A percentile compares a stretch with the other conserved stretches of the same genome.
phyloP scores from a whole-genome alignment of 2,113 vertebrate species.

The Erpornis zantholeuca region DNA sequence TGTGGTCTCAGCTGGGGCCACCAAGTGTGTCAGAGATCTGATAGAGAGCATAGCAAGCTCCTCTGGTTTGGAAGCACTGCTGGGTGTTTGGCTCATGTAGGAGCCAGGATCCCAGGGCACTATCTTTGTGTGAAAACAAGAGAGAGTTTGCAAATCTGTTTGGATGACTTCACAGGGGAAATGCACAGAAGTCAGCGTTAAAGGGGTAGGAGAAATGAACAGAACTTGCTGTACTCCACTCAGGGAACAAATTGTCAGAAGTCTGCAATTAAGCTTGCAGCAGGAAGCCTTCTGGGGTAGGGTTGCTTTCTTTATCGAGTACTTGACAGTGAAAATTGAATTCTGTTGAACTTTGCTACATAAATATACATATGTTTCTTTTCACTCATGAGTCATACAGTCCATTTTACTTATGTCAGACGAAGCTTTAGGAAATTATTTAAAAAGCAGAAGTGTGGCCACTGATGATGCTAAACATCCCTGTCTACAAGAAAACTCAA shows the following conservation, averaged over 20 bases:
- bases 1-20: not conserved
- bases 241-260: not conserved
- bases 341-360: not conserved
- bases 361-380: not conserved
- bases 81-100: not conserved
- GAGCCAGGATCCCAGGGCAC: not conserved
- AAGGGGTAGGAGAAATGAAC: not conserved
- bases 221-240: not conserved
- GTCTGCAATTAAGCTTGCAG: not conserved
- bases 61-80: not conserved
- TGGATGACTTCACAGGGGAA: not conserved
- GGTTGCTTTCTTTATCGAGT: not conserved
- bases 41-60: not conserved
- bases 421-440: not conserved
- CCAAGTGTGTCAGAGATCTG: fast-evolving
- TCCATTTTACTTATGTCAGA: not conserved
- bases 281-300: not conserved
- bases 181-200: not conserved
- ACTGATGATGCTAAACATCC: not conserved
- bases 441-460: not conserved
- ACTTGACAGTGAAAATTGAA: not conserved
- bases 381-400: not conserved
- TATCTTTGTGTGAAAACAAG: conserved; percentile 2
- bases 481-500: not conserved
- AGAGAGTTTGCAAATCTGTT: not conserved